phyloP scores from a whole-genome alignment of 2,113 vertebrate genomes.

The Pavo muticus region DNA sequence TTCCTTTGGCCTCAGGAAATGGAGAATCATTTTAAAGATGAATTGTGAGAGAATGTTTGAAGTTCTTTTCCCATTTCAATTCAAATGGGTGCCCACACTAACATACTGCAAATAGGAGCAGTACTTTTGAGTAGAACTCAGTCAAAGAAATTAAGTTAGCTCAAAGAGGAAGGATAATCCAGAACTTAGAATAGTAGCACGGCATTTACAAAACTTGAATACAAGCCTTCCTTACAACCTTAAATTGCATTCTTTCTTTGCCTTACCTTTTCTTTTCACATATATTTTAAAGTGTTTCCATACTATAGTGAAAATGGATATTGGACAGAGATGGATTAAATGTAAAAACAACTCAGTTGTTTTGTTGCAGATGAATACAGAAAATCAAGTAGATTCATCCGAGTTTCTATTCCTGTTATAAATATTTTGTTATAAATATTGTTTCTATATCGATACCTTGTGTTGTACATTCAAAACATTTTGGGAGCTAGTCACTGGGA shows the following conservation, averaged over 20 bases:
- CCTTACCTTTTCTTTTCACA: not conserved
- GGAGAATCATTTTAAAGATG: constrained; percentile 28
- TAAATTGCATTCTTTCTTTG: not conserved
- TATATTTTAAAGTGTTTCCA: not conserved
- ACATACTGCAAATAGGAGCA: constrained; percentile 32
- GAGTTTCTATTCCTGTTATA: not conserved
- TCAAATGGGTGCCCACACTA: not conserved
- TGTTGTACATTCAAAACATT: not conserved
- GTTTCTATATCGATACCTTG: not conserved
- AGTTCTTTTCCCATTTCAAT: constrained; percentile 53
- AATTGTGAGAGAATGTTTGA: not conserved
- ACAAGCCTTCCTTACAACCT: not conserved
- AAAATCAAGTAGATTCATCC: not conserved
- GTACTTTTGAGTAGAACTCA: not conserved
- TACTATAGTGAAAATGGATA: not conserved
- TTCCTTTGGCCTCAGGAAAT: constrained; percentile 64
- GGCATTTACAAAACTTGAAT: constrained; percentile 12
- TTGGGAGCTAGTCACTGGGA: not conserved
- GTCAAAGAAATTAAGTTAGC: constrained; percentile 9
- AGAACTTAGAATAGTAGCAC: not conserved
- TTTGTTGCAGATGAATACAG: not conserved
- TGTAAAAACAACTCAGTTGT: not conserved
- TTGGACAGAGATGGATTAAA: not conserved
- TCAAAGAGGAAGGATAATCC: constrained; percentile 18
- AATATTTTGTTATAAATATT: not conserved